Percentiles rank a stretch among this genome's conserved stretches.
phyloP scores from a whole-genome alignment of 2,113 vertebrate species.

The Poeciliopsis occidentalis region DNA sequence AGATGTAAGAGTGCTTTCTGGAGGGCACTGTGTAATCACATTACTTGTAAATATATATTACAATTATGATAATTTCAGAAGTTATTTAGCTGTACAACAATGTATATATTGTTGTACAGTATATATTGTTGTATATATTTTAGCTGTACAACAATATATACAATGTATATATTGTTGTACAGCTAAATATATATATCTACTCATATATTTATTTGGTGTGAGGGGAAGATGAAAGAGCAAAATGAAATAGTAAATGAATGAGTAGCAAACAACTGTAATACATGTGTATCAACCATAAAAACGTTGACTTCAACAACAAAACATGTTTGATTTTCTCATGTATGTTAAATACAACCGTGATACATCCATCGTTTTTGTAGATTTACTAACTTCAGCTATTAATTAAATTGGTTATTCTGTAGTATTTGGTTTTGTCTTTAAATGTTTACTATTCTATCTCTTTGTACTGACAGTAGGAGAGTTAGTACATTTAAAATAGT shows the following conservation, averaged over 20 bases:
- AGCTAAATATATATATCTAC: no score
- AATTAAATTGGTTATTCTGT: no score
- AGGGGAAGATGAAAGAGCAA: slow-evolving; percentile 5
- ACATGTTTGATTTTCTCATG: slow-evolving; percentile 52
- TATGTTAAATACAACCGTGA: slow-evolving; percentile 2
- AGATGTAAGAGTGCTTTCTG: background rate
- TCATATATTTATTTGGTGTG: background rate
- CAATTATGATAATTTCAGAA: background rate
- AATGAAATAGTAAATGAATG: slow-evolving; percentile 13
- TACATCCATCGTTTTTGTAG: background rate
- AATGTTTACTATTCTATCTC: no score
- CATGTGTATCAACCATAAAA: slow-evolving; percentile 16
- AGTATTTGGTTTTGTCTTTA: no score
- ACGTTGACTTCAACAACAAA: slow-evolving; percentile 6
- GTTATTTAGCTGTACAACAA: background rate
- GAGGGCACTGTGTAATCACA: background rate
- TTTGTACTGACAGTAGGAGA: no score
- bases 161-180: no score
- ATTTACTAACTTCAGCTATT: background rate
- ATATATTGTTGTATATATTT: no score
- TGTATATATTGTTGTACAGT: no score
- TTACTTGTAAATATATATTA: background rate
- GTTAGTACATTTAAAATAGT: no score
- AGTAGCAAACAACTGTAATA: slow-evolving; percentile 24
- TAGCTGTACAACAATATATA: background rate